Evolutionary conservation across 2,888 invertebrate genomes (phyloP).

Genomic region (Apantesis nais): DNA sequence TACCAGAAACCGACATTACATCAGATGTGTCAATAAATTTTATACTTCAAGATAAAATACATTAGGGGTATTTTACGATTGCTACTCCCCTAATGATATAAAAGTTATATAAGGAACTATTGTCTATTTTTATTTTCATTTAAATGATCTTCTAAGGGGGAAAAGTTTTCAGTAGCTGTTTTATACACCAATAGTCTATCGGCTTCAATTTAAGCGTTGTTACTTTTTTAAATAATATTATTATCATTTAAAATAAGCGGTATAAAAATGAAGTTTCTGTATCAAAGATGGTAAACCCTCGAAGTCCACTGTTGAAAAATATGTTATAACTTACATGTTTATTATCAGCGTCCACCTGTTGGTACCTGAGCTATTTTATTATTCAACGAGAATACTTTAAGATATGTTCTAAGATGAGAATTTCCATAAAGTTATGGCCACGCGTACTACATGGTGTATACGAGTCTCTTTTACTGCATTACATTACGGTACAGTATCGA

Average conservation of each 20-base stretch:
- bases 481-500: too few relatives aligned
- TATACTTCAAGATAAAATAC: slow-evolving; percentile 81
- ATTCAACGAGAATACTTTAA: background rate
- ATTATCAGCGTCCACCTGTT: background rate
- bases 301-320: too few relatives aligned
- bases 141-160: background rate
- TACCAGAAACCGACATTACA: slow-evolving; percentile 55
- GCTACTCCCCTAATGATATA: slow-evolving; percentile 79
- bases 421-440: background rate
- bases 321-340: too few relatives aligned
- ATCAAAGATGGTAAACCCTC: background rate
- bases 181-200: background rate
- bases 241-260: too few relatives aligned
- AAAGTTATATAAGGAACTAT: slow-evolving; percentile 63
- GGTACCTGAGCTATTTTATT: background rate
- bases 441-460: background rate
- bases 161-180: background rate
- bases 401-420: background rate
- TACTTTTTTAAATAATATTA: background rate
- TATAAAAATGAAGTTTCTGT: too few relatives aligned
- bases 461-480: too few relatives aligned
- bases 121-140: slow-evolving; percentile 13
- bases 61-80: slow-evolving; percentile 79
- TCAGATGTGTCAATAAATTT: slow-evolving; percentile 80
- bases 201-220: background rate